Base-by-base conservation (phyloP, 2,797 vertebrate species). In the Enteromius radiatus region DNA sequence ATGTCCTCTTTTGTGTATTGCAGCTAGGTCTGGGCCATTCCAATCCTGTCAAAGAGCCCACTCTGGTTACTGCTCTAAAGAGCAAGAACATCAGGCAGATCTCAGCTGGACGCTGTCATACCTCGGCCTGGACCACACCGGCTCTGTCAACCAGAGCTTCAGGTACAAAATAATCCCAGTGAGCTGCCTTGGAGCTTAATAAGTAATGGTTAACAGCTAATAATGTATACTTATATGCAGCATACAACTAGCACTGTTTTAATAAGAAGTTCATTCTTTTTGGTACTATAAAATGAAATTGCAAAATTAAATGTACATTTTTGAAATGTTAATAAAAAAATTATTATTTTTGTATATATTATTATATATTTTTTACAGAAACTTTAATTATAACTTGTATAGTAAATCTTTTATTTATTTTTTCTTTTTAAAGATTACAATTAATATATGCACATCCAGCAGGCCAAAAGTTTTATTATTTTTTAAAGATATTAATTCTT, bases 51-150 rank as follows among this genome's bases (percentile, higher is more conserved):
- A 95, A 94, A 87, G 95, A 96, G 87, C 94, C 95, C 52, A 91
- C 89, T 0, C 89, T 95, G 49, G 80, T 95, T 61, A 91, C 92
- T 0, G 82, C 87, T 56, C 92, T 96, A 9, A 93, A 95, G 80
- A 94, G 92, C 47, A 96, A 94, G 87, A 94, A 91, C 84, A 95
- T 96, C 69, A 87, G 88, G 64, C 95, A 96, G 91, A 94, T 96
- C 82, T 96, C 95, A 1, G 95, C 93, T 31, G 95, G 95, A n/a
- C 94, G 95, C 73, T 95, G 95, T 85, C 95, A 96, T 90, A 95
- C 93, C 43, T 89, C 95, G 11, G 95, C 95, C 0, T 96, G 95
- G 95, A 96, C 95, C 78, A 94, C 95, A 21, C 95, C 94, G 0
- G 92, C 93, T 86, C 89, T 91, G 84, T 90, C 92, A 14, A 61